phyloP scores from a whole-genome alignment of 2,888 invertebrate genomes.

The Ectemnius lituratus region DNA sequence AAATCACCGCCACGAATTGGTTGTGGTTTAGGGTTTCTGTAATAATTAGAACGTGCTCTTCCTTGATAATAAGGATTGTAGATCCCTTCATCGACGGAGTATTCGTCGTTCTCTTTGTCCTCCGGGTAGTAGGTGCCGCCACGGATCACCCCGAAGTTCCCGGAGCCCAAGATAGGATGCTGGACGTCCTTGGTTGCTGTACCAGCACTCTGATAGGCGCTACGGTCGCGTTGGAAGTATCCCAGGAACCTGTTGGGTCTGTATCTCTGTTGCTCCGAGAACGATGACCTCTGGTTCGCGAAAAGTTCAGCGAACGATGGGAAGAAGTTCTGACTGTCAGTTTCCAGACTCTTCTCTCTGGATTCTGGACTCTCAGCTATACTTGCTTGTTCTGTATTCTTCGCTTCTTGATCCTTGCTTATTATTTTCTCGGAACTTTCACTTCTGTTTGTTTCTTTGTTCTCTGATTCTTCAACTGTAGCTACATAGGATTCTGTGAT shows the following conservation, averaged over 20 bases:
- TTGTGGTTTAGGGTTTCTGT: conserved; percentile 86
- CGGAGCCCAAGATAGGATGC: conserved; percentile 83
- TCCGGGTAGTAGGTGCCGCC: conserved; percentile 90
- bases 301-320: conserved; percentile 87
- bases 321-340: conserved; percentile 86
- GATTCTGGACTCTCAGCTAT: conserved; percentile 6
- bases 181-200: conserved; percentile 77
- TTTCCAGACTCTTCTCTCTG: conserved; percentile 79
- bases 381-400: conserved; percentile 36
- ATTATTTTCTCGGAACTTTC: neutral
- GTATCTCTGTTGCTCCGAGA: conserved; percentile 80
- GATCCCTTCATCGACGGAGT: conserved; percentile 80
- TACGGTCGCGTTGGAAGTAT: conserved; percentile 73
- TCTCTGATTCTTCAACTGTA: neutral
- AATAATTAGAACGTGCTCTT: conserved; percentile 85
- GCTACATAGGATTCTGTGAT: too few species aligned
- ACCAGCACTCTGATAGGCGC: conserved; percentile 66
- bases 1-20: conserved; percentile 86
- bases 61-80: conserved; percentile 83
- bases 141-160: conserved; percentile 87
- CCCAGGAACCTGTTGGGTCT: conserved; percentile 75
- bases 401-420: conserved; percentile 47
- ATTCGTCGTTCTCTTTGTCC: conserved; percentile 85
- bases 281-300: conserved; percentile 81
- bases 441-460: neutral